Evolutionary conservation across 2,113 vertebrate genomes (phyloP).

Genomic region (Bos taurus): DNA sequence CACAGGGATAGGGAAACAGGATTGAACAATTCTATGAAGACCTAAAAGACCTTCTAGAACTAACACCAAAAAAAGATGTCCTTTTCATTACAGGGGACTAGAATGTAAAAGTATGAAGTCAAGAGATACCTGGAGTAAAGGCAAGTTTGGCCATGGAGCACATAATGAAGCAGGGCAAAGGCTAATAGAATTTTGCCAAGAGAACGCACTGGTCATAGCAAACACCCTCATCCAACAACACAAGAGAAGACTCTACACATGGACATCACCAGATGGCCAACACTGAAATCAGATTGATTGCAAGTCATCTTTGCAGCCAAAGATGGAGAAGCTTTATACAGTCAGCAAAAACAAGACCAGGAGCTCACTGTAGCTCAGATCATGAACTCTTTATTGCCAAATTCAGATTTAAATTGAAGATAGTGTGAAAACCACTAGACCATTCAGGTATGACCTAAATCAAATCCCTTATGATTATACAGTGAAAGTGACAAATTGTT

Average conservation of each 20-base stretch:
- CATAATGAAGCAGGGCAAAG: background rate
- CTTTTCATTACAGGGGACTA: background rate
- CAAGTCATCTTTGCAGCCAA: background rate
- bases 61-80: background rate
- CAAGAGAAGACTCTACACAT: background rate
- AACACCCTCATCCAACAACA: background rate
- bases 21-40: background rate
- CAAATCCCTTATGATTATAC: background rate
- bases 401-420: background rate
- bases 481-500: background rate
- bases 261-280: background rate
- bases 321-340: background rate
- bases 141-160: background rate
- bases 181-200: background rate
- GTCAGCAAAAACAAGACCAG: background rate
- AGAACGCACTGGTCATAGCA: background rate
- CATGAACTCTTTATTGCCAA: background rate
- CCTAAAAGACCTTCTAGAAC: background rate
- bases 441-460: background rate
- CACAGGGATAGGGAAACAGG: background rate
- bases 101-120: background rate
- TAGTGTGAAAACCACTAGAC: background rate
- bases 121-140: background rate
- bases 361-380: background rate
- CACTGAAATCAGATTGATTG: background rate